phyloP scores from a whole-genome alignment of 2,797 vertebrate genomes.

The Erithacus rubecula region DNA sequence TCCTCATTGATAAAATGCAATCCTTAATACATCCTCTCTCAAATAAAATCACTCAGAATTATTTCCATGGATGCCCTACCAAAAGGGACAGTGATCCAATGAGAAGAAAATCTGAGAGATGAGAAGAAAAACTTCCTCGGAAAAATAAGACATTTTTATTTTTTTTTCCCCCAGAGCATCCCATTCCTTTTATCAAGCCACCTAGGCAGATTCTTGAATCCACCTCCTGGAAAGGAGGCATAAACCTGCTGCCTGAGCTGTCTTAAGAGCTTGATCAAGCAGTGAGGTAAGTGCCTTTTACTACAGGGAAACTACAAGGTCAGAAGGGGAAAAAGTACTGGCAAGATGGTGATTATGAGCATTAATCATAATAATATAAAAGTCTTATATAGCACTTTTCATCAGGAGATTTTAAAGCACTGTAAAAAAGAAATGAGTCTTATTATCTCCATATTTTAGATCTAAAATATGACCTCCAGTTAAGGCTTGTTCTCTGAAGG shows the following conservation, averaged over 20 bases:
- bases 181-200: conserved; percentile 17
- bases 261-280: conserved; percentile 68
- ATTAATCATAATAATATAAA: conserved; percentile 64
- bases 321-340: conserved; percentile 63
- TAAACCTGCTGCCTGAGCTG: conserved; percentile 55
- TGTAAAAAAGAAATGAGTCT: conserved; percentile 37
- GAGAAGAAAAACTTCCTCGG: background rate
- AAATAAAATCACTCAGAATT: background rate
- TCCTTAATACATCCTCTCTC: background rate
- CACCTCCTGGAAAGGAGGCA: conserved; percentile 47
- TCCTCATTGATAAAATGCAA: background rate
- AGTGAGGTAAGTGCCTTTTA: conserved; percentile 64
- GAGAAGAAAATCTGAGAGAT: background rate
- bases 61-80: background rate
- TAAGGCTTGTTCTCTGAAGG: background rate
- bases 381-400: conserved; percentile 57
- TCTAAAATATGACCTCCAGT: conserved; percentile 35
- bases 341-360: conserved; percentile 59
- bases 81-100: background rate
- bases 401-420: conserved; percentile 56
- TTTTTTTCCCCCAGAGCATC: background rate
- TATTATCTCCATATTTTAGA: conserved; percentile 58
- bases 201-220: conserved; percentile 59
- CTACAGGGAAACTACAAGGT: conserved; percentile 62
- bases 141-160: background rate